Percentiles rank a stretch among this genome's conserved stretches.
Conservation (phyloP, 64 coral and sea anemone genomes). For the Stichodactyla helianthus region DNA sequence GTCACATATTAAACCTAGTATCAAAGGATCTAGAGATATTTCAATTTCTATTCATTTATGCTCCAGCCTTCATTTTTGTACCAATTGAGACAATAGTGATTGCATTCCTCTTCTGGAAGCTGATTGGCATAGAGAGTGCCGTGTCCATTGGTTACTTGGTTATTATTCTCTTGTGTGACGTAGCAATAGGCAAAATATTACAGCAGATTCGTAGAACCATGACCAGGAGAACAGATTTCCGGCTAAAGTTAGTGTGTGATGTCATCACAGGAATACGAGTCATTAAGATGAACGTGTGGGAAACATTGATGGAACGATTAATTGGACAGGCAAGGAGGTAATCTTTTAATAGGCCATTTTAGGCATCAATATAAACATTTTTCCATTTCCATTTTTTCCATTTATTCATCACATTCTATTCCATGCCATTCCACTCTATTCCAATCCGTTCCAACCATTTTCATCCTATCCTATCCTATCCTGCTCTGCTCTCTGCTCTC, state of each 20-base stretch:
- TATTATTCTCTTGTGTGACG: conserved; percentile 34
- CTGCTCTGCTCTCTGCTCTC: no score
- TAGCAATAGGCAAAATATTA: not conserved
- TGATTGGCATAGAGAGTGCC: conserved; percentile 14
- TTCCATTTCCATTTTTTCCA: no score
- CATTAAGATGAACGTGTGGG: conserved; percentile 55
- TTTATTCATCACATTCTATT: no score
- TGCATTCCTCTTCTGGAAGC: conserved; percentile 32
- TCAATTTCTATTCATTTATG: conserved; percentile 6
- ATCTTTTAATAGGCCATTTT: not conserved
- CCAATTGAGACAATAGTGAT: conserved; percentile 41
- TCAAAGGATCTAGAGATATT: conserved; percentile 45
- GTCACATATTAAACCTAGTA: conserved; percentile 34
- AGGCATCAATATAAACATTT: no score
- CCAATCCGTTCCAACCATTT: no score
- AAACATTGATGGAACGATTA: conserved; percentile 5
- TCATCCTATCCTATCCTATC: no score
- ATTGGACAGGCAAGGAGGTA: conserved; percentile 7
- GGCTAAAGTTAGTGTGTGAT: conserved; percentile 38
- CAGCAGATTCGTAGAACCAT: not conserved
- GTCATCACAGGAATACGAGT: conserved; percentile 31
- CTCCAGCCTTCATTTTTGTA: conserved; percentile 9
- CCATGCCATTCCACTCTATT: no score
- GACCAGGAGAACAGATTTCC: conserved; percentile 21
- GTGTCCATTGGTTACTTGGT: not conserved